Evolutionary conservation across 1,140 invertebrate species (phyloP), one percentile per base, ranked within the genome.

Genomic region (Thaumetopoea pityocampa): DNA sequence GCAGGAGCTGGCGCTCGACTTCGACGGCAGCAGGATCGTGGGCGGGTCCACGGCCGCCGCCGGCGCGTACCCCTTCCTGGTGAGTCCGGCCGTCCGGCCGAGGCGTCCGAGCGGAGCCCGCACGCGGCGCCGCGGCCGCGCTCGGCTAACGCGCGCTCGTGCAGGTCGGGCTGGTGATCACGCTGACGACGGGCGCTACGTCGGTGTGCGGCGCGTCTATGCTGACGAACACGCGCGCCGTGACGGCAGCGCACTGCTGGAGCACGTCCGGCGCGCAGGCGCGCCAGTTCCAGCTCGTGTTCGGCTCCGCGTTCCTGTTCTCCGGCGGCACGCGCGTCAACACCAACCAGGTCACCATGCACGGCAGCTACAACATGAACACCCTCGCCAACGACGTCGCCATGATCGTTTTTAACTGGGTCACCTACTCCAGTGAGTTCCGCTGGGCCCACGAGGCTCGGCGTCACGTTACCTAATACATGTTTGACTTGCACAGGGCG

Each of bases 131-230:
- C 5, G 5, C 5, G 18, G n/a, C 6, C 4, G 9, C 6, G n/a
- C n/a, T n/a, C 6, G 7, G n/a, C 6, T 2, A 26, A 5, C 4
- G 6, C n/a, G 2, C 11, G 7, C 14, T 1, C 1, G 17, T 11
- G 16, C 54, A 62, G 59, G 59, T 29, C 8, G 59, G 59, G 1
- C 24, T 62, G 11, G 26, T 62, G 12, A 58, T 62, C 16, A 35
- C 47, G 4, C 37, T 62, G 23, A 34, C 35, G 4, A 17, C 35
- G 7, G 54, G 53, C n/a, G 42, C 24, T 5, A 44, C 29, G 2
- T 62, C 59, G 1, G 51, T 62, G n/a, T 62, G 59, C 47, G 54
- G 59, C 7, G 46, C 54, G 15, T 54, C 59, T 5, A 36, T 62
- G 22, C 24, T 62, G 32, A 34, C 34, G 36, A 54, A 51, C 43